Evolutionary conservation across 2,797 vertebrate genomes (phyloP).

Genomic region (Distichodus sexfasciatus): DNA sequence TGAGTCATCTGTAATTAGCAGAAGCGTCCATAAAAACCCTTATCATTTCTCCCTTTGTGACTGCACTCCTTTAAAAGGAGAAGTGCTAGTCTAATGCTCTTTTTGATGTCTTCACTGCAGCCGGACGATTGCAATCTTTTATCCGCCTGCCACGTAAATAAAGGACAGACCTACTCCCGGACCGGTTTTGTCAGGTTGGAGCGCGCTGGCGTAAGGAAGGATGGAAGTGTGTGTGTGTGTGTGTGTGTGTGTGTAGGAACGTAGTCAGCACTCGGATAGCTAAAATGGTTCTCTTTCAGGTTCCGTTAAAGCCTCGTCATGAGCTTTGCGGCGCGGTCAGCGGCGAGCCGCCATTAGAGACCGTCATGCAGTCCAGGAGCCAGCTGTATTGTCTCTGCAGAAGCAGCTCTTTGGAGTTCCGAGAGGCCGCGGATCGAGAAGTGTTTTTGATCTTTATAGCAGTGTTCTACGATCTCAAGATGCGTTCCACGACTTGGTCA

Average conservation of each 20-base stretch:
- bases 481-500: too few species aligned
- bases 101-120: background rate
- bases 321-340: background rate
- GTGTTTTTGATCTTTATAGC: background rate
- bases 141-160: conserved; percentile 32
- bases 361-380: background rate
- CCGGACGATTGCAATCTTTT: conserved; percentile 18
- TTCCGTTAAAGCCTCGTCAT: background rate
- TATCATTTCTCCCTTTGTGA: too few species aligned
- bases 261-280: conserved; percentile 1
- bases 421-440: background rate
- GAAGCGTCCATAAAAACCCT: too few species aligned
- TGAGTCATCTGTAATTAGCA: too few species aligned
- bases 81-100: background rate
- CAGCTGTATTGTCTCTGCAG: background rate
- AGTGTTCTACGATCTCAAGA: background rate
- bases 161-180: conserved; percentile 23
- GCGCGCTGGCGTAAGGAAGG: background rate
- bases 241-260: background rate
- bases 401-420: background rate
- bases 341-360: background rate
- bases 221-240: background rate
- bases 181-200: conserved; percentile 31
- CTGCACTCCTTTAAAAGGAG: too few species aligned
- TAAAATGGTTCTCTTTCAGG: conserved; percentile 8